phyloP scores from a whole-genome alignment of 2,113 vertebrate species.

The Gymnobelideus leadbeateri region DNA sequence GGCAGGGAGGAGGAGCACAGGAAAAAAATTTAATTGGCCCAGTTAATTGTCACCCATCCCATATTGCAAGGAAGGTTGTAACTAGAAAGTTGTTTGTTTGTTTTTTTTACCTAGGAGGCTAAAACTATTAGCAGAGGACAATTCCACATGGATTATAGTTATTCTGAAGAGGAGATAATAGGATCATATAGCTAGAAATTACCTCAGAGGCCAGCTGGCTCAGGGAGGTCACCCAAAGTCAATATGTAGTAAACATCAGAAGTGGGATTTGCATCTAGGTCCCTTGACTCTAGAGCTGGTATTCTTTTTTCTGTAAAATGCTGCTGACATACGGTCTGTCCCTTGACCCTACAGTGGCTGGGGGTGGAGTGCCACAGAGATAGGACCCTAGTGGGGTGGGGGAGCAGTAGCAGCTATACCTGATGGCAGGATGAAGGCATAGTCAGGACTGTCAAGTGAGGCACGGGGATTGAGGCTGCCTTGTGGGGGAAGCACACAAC shows the following conservation, averaged over 20 bases:
- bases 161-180: neutral
- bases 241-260: neutral
- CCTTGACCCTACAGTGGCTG: neutral
- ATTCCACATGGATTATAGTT: neutral
- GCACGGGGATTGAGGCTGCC: neutral
- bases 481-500: neutral
- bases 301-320: neutral
- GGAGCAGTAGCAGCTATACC: neutral
- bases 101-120: neutral
- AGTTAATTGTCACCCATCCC: neutral
- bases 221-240: neutral
- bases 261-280: neutral
- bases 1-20: fast-evolving
- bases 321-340: neutral
- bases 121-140: neutral
- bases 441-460: neutral
- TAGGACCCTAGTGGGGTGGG: neutral
- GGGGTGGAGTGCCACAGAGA: neutral
- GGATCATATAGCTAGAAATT: neutral
- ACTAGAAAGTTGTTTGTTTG: neutral
- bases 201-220: neutral
- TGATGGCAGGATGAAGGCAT: neutral
- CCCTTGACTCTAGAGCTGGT: neutral
- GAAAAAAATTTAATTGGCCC: neutral
- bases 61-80: neutral